Evolutionary conservation across 1,140 invertebrate genomes (phyloP).

Genomic region (Drosophila kanapiae): DNA sequence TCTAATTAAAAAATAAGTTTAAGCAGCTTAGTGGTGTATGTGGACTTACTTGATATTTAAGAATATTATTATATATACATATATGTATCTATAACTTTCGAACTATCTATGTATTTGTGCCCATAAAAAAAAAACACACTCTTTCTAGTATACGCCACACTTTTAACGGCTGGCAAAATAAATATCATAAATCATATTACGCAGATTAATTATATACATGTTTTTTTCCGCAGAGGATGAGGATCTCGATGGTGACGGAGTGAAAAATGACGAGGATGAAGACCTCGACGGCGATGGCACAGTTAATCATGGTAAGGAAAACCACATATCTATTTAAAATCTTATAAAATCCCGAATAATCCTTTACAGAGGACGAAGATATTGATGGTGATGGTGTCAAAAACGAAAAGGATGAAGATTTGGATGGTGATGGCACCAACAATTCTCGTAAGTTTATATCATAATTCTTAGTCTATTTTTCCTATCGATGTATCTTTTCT

Average conservation of each 20-base stretch:
- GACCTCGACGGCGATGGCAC: conserved; percentile 75
- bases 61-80: not conserved
- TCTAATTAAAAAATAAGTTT: no score
- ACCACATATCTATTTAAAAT: not conserved
- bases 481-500: no score
- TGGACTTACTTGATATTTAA: not conserved
- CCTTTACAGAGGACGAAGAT: conserved; percentile 71
- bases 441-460: conserved; percentile 54
- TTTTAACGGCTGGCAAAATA: not conserved
- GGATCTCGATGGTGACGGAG: conserved; percentile 84
- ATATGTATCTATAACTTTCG: not conserved
- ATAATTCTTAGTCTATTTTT: not conserved
- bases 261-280: conserved; percentile 72
- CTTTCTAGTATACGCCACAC: not conserved
- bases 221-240: conserved; percentile 53
- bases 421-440: conserved; percentile 72
- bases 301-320: conserved; percentile 72
- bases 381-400: conserved; percentile 78
- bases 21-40: no score
- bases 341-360: no score
- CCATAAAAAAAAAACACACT: not conserved
- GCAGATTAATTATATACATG: not conserved
- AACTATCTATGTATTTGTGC: no score
- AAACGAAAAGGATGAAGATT: conserved; percentile 82
- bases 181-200: not conserved